phyloP scores from a whole-genome alignment of 2,113 vertebrate species.

The Pelecanus crispus region DNA sequence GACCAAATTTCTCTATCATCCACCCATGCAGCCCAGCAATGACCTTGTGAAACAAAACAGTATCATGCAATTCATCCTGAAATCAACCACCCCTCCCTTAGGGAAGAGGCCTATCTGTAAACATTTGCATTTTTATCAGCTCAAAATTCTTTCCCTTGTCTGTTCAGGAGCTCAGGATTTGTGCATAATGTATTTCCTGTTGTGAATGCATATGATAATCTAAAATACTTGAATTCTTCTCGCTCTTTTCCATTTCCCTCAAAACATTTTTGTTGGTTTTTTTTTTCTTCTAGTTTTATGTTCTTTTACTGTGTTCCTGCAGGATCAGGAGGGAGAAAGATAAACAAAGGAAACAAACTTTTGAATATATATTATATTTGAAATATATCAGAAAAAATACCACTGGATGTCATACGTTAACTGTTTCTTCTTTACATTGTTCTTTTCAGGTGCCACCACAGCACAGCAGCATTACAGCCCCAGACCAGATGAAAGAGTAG shows the following conservation, averaged over 20 bases:
- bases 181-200: background rate
- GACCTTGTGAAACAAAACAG: background rate
- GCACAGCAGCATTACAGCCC: background rate
- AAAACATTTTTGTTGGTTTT: background rate
- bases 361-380: background rate
- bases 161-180: background rate
- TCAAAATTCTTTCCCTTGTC: background rate
- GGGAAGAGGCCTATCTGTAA: background rate
- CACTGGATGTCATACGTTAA: background rate
- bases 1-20: background rate
- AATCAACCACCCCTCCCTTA: background rate
- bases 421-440: background rate
- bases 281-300: background rate
- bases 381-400: background rate
- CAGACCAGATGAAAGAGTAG: background rate
- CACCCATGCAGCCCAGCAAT: background rate
- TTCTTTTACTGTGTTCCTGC: background rate
- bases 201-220: background rate
- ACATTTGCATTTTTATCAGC: conserved; percentile 1
- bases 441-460: background rate
- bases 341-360: background rate
- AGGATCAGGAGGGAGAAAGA: background rate
- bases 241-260: background rate
- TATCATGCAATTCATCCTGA: background rate
- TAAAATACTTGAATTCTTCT: background rate